Evolutionary conservation across 2,888 invertebrate genomes (phyloP), one percentile per base, ranked within the genome.

Genomic region (Choreutis nemorana): DNA sequence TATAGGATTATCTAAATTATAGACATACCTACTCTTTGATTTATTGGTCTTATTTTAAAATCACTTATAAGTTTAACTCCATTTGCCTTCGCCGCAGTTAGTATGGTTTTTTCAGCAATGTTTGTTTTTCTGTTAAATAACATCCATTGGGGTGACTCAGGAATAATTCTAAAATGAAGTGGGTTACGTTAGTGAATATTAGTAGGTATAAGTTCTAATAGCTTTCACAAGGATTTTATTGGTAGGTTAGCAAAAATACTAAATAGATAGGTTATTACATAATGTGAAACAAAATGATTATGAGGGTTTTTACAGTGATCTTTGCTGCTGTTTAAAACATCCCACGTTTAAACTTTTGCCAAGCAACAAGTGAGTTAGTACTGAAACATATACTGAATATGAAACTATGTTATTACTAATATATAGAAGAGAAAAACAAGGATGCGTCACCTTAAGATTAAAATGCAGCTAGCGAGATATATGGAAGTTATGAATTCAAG

Each of bases 91-190:
- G 71, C 71, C 5, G 72, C 75, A 11, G 46, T 41, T n/a, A 41
- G 37, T n/a, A 78, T 36, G 23, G 58, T 37, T 23, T 49, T 50
- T 45, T 78, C 78, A 8, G 78, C 73, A 29, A 40, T 28, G 2
- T 31, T 12, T 34, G 70, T 64, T 45, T 61, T 65, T 33, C 65
- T 59, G 29, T 66, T 72, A 34, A 46, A 62, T 12, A 78, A 34
- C 24, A 75, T 45, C 78, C 75, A 78, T 26, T 70, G 73, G 2
- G 78, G 77, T n/a, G 75, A 75, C 47, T 78, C 73, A 7, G 73
- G 67, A 29, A 49, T 45, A 67, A 67, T 71, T 37, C 77, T 73
- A 36, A 25, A 47, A 51, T 25, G 10, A 22, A 8, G 12, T 22
- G 6, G n/a, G n/a, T n/a, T n/a, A n/a, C n/a, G n/a, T n/a, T n/a